Evolutionary conservation across 2,888 invertebrate genomes (phyloP), one percentile per base, ranked within the genome.

Genomic region (Acrobasis consociella): DNA sequence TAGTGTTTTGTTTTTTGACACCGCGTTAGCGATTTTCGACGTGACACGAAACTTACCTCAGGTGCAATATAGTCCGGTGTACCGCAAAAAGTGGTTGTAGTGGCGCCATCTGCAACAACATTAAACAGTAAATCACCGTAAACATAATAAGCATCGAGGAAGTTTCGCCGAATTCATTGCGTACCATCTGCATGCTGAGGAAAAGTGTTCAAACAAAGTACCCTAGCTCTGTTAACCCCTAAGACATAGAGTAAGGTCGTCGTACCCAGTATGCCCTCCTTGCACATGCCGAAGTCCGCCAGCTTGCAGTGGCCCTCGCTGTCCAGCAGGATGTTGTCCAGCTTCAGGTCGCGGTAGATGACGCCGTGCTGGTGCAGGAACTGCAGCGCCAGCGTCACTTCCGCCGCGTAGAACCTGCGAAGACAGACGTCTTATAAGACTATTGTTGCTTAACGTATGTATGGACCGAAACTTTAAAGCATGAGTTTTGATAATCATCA

Each of bases 51-150:
- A 65, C 77, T 76, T 75, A 95, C 95, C 94, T 99, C 99, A 3
- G 99, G 99, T 49, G 99, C 99, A 72, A 99, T 99, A 87, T 99
- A 99, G 88, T 99, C 99, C 1, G 99, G 99, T 50, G 99, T 99
- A n/a, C 99, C 99, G 88, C 99, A 99, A 91, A 99, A 99, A 0
- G 99, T 99, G 51, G 98, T 97, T 8, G 99, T 99, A 31, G 98
- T 96, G 62, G 95, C 94, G 37, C 97, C 98, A 72, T 97, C 97
- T 91, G 81, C n/a, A 79, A 85, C 37, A 61, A 31, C 15, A 62
- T n/a, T 11, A n/a, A n/a, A 31, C 5, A n/a, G 13, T n/a, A n/a
- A n/a, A n/a, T n/a, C n/a, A n/a, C n/a, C n/a, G n/a, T n/a, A n/a
- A n/a, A n/a, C n/a, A n/a, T n/a, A n/a, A n/a, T n/a, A n/a, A n/a